A percentile compares a stretch with the other conserved stretches of the same genome.
Conservation (phyloP, 1,140 invertebrate genomes). For the Venustaconcha ellipsiformis region DNA sequence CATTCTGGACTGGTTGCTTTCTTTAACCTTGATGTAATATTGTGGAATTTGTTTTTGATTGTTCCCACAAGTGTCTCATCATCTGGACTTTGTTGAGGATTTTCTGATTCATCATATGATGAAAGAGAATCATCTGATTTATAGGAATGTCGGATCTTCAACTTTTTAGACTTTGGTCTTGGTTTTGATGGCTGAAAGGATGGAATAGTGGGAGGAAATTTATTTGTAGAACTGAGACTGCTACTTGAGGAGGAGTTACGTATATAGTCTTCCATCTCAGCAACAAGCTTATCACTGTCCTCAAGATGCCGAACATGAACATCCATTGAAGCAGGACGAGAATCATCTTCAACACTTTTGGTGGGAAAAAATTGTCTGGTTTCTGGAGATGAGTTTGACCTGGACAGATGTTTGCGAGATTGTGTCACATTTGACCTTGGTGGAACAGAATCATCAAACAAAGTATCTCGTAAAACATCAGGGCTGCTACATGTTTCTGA, state of each 20-base stretch:
- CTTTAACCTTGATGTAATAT: conserved; percentile 15
- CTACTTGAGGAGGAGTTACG: conserved; percentile 19
- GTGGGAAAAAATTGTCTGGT: conserved; percentile 1
- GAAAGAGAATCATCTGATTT: conserved; percentile 21
- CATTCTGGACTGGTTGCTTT: too few relatives aligned
- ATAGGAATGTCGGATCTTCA: conserved; percentile 19
- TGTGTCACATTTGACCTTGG: background rate
- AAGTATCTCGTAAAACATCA: conserved; percentile 18
- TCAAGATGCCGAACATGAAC: conserved; percentile 14
- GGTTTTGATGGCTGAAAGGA: conserved; percentile 9
- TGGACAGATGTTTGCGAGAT: conserved; percentile 7
- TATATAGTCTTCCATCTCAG: conserved; percentile 30
- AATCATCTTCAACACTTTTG: conserved; percentile 6
- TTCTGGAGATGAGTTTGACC: conserved; percentile 25
- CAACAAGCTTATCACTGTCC: conserved; percentile 29
- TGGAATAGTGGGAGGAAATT: conserved; percentile 28
- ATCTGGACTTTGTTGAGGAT: background rate
- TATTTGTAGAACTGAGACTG: conserved; percentile 21
- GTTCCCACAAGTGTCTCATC: conserved; percentile 23
- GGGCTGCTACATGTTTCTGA: conserved; percentile 31
- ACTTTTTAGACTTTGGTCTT: conserved; percentile 1
- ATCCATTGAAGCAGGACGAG: conserved; percentile 23
- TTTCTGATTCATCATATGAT: conserved; percentile 24
- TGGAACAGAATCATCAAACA: conserved; percentile 15
- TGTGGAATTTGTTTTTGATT: conserved; percentile 24